These are phyloP conservation scores for Leucania comma DNA, from an alignment of 2,888 invertebrate genomes.

Conservation along the genomic window DNA sequence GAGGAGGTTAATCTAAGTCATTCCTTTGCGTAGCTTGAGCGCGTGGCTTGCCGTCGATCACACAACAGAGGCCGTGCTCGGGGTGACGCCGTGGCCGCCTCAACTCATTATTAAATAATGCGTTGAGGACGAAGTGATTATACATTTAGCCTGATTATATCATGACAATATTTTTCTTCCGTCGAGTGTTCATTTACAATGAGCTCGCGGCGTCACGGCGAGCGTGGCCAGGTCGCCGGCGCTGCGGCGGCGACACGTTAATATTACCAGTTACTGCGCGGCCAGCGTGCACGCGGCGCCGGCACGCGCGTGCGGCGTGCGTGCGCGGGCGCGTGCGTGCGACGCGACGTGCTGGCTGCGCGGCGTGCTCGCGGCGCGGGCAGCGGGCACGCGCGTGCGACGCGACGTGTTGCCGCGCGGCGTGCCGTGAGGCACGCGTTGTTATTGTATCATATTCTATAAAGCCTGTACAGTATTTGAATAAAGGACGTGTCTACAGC, in stretches of 20 bases:
- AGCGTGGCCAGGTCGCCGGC: constrained; percentile 23
- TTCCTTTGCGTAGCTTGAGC: constrained; percentile 79
- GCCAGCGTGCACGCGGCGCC: not conserved
- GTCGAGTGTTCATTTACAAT: constrained; percentile 54
- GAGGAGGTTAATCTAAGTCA: constrained; percentile 80
- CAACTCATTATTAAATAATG: constrained; percentile 40
- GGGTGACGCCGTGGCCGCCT: constrained; percentile 17
- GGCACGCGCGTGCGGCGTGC: not conserved
- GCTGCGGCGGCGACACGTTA: constrained; percentile 10
- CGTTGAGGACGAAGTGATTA: constrained; percentile 29
- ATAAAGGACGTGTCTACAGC: constrained; percentile 88
- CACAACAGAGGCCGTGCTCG: constrained; percentile 38
- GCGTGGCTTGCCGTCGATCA: constrained; percentile 62
- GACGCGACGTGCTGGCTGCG: not conserved
- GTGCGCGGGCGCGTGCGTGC: constrained; percentile 3
- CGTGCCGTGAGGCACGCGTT: constrained; percentile 61
- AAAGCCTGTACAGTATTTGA: constrained; percentile 89
- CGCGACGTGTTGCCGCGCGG: constrained; percentile 1
- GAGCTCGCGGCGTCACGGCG: constrained; percentile 24
- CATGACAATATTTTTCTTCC: constrained; percentile 62
- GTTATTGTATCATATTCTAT: constrained; percentile 81
- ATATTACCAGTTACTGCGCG: constrained; percentile 49
- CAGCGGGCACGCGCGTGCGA: too few species aligned
- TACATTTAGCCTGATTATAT: constrained; percentile 48
- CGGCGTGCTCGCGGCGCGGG: not conserved